Evolutionary conservation across 1,140 invertebrate species (phyloP), one percentile per base, ranked within the genome.

Genomic region (Holotrichia oblita): DNA sequence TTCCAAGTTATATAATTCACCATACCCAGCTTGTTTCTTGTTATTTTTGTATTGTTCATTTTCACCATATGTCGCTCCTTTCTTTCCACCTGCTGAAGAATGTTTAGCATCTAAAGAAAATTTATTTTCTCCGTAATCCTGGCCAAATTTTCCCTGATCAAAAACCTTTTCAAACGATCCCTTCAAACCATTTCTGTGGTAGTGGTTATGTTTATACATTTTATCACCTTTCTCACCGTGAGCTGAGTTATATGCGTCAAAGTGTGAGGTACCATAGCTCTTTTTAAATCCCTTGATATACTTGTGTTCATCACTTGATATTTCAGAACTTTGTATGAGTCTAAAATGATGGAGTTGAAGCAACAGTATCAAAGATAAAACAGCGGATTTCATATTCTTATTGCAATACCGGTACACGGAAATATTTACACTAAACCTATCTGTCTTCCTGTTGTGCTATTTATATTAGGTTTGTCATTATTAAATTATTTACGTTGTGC

Each of bases 1-100:
- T 24, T 79, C 74, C 78, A 59, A 48, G 17, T 64, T n/a, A 27
- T 64, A 79, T 10, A 76, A 40, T 75, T 79, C 74, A 10, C 74
- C 73, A 22, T 76, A 79, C 59, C 78, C 78, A n/a, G 48, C 55
- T 64, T 41, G 17, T 17, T 74, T 74, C 8, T 74, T 40, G 34
- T 44, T 22, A 41, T 74, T 74, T 4, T 74, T 74, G 12, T 74
- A 44, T 2, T n/a, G 0, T 27, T 74, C 17, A 8, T 17, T 41
- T 0, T 74, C 73, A 9, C 41, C 40, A 40, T 41, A 44, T 41
- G 20, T 17, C 1, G 73, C 73, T 3, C 73, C 73, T 40, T 74
- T 40, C 22, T 17, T 40, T 6, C 73, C 41, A 27, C 34, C 73
- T 1, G 40, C 73, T 17, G 34, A 20, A 1, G 24, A 40, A 10